Evolutionary conservation across 92 coral and sea anemone species (phyloP).

Genomic region (Bergia sp.): DNA sequence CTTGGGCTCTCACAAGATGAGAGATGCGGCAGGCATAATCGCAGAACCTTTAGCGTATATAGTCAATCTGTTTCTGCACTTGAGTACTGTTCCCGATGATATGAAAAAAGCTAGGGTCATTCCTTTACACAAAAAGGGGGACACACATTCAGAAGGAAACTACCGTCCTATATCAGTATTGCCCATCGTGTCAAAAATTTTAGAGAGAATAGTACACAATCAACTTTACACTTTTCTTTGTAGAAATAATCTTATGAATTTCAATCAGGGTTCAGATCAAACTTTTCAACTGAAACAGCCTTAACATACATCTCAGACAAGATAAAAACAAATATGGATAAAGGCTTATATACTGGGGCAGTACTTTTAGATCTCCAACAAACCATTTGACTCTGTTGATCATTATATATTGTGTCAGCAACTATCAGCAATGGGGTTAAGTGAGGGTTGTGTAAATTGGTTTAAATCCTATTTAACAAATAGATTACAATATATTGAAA

Average conservation of each 20-base stretch:
- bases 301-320: constrained; percentile 35
- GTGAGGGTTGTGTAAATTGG: constrained; percentile 35
- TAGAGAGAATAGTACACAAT: constrained; percentile 9
- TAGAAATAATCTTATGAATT: constrained; percentile 10
- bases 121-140: not conserved
- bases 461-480: constrained; percentile 26
- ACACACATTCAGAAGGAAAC: not conserved
- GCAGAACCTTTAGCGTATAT: not conserved
- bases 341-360: constrained; percentile 39
- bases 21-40: not conserved
- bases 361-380: constrained; percentile 34
- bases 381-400: constrained; percentile 24
- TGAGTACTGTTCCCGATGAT: not conserved
- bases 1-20: too few species aligned
- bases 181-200: constrained; percentile 3
- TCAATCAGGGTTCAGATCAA: constrained; percentile 46
- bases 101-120: not conserved
- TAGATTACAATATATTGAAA: constrained; percentile 5
- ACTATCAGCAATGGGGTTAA: not conserved
- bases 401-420: constrained; percentile 25
- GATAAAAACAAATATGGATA: constrained; percentile 33
- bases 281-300: constrained; percentile 52
- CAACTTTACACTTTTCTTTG: constrained; percentile 9
- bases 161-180: not conserved
- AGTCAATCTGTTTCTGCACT: not conserved